Percentiles rank a stretch among this genome's conserved stretches.
Conservation (phyloP, 2,888 invertebrate species). For the Cosmia trapezina region DNA sequence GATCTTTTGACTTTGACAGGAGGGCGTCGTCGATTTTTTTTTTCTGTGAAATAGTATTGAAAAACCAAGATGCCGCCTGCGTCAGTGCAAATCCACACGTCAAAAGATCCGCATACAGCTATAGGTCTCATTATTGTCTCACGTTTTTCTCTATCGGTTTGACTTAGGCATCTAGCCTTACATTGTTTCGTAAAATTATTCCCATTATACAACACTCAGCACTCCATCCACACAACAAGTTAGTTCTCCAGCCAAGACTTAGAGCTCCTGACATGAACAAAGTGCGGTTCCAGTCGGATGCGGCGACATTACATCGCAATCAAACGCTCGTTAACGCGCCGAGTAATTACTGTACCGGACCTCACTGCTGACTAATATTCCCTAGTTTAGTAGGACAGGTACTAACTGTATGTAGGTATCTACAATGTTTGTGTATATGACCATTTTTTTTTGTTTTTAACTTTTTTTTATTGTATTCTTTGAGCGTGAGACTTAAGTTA, state of each 20-base stretch:
- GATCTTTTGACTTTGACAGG: too few relatives aligned
- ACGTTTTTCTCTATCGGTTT: neutral
- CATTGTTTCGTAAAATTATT: conserved; percentile 23
- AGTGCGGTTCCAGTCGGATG: conserved; percentile 54
- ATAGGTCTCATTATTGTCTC: neutral
- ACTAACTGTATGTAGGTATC: conserved; percentile 21
- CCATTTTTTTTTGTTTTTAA: too few relatives aligned
- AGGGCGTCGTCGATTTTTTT: too few relatives aligned
- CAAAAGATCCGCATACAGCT: too few relatives aligned
- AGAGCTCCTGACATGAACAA: conserved; percentile 53
- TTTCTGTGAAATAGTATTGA: too few relatives aligned
- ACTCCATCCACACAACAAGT: conserved; percentile 26
- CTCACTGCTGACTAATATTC: conserved; percentile 59
- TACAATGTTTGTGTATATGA: neutral
- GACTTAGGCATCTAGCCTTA: neutral
- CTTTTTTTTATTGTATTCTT: too few relatives aligned
- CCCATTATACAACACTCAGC: conserved; percentile 35
- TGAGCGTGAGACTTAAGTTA: too few relatives aligned
- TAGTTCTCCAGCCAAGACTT: conserved; percentile 30
- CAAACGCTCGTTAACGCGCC: conserved; percentile 79
- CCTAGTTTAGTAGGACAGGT: conserved; percentile 49
- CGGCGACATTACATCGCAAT: conserved; percentile 78
- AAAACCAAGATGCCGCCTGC: too few relatives aligned
- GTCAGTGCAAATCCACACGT: neutral
- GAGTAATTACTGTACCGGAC: conserved; percentile 63